Conservation (phyloP, 1,140 invertebrate genomes). For the Pristionchus pacificus region DNA sequence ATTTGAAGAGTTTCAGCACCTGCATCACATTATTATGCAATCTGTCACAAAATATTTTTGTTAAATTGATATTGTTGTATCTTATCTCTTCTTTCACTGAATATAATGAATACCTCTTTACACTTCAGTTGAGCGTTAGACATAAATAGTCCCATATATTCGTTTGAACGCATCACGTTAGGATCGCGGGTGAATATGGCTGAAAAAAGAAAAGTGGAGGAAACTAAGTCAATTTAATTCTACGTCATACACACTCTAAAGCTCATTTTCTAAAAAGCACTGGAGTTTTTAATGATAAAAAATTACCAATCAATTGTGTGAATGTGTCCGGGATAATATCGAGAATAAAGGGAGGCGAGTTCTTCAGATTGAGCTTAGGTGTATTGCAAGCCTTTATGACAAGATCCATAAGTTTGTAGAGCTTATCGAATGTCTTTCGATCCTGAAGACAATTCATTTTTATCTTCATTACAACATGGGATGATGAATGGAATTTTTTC, state of each 20-base stretch:
- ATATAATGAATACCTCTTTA: neutral
- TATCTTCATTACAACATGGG: neutral
- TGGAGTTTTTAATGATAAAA: neutral
- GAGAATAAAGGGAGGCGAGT: constrained; percentile 96
- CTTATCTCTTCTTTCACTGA: neutral
- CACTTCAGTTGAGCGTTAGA: neutral
- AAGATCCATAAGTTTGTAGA: constrained; percentile 47
- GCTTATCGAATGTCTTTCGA: constrained; percentile 45
- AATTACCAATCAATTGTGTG: constrained; percentile 62
- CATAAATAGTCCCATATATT: neutral
- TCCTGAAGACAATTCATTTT: constrained; percentile 31
- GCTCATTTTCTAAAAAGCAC: neutral
- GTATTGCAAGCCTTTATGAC: constrained; percentile 90
- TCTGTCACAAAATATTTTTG: too few species aligned
- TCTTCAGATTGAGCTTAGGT: constrained; percentile 97
- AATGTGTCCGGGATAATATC: constrained; percentile 99
- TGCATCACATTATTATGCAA: constrained; percentile 19
- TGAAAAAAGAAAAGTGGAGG: constrained; percentile 69
- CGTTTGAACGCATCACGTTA: constrained; percentile 59
- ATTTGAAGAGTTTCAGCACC: constrained; percentile 76
- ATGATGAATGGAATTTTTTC: too few species aligned
- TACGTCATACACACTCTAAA: neutral
- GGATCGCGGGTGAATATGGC: constrained; percentile 79
- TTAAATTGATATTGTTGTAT: too few species aligned
- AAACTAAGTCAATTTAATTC: constrained; percentile 3